Evolutionary conservation across 2,113 vertebrate species (phyloP).

Genomic region (Etheostoma spectabile): DNA sequence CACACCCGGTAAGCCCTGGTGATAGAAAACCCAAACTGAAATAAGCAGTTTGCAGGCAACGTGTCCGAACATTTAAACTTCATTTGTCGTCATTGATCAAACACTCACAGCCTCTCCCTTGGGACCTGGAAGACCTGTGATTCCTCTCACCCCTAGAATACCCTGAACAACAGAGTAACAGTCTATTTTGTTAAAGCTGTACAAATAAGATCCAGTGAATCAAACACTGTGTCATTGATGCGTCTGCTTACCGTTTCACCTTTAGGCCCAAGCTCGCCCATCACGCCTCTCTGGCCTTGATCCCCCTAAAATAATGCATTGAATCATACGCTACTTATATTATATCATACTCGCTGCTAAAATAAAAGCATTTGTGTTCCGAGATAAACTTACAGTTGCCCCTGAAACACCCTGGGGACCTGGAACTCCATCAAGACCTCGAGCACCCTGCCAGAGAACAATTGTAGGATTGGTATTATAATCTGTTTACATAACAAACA

Average conservation of each 20-base stretch:
- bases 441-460: constrained; percentile 85
- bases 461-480: background rate
- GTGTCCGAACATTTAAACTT: background rate
- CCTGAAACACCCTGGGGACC: constrained; percentile 92
- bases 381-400: constrained; percentile 86
- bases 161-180: constrained; percentile 83
- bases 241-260: constrained; percentile 88
- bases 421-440: constrained; percentile 92
- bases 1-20: constrained; percentile 93
- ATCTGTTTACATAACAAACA: constrained; percentile 5
- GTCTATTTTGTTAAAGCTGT: background rate
- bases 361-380: constrained; percentile 2
- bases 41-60: background rate
- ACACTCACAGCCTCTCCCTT: constrained; percentile 94
- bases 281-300: constrained; percentile 89
- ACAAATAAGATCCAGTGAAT: background rate
- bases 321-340: background rate
- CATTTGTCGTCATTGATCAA: constrained; percentile 18
- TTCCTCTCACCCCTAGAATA: constrained; percentile 89
- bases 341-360: background rate
- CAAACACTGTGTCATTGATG: background rate
- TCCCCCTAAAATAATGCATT: constrained; percentile 87
- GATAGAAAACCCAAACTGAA: background rate
- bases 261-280: constrained; percentile 91
- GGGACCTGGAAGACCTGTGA: constrained; percentile 92